A percentile compares a stretch with the other conserved stretches of the same genome.
These are phyloP conservation scores for Chromobotia macracanthus DNA, from an alignment of 2,797 vertebrate species.

Conservation along the genomic window DNA sequence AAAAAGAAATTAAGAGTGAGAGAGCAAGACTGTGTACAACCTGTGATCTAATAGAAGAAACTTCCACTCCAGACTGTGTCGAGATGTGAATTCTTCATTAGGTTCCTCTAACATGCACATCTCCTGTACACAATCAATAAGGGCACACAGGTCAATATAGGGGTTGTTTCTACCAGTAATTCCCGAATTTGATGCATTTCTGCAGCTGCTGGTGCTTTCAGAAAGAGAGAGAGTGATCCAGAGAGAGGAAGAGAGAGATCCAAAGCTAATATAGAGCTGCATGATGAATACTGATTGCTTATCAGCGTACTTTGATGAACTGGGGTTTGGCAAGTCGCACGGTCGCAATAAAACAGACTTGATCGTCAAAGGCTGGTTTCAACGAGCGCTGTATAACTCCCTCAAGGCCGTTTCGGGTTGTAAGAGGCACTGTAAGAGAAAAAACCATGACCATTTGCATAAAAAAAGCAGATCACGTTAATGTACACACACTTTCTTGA, in stretches of 20 bases:
- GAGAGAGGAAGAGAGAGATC: too few relatives aligned
- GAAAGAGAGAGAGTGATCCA: not conserved
- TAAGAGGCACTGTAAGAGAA: constrained; percentile 81
- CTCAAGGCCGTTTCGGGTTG: constrained; percentile 91
- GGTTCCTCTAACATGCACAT: constrained; percentile 97
- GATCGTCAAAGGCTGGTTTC: constrained; percentile 88
- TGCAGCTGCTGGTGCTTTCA: not conserved
- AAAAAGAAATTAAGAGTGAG: too few relatives aligned
- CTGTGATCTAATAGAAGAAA: constrained; percentile 98
- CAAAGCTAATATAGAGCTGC: constrained; percentile 4
- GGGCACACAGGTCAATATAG: not conserved
- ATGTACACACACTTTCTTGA: not conserved
- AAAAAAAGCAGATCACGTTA: not conserved
- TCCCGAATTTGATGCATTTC: not conserved
- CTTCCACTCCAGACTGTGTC: constrained; percentile 99
- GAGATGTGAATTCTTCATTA: constrained; percentile 96
- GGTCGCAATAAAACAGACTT: constrained; percentile 97
- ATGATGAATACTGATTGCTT: constrained; percentile 11
- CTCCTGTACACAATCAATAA: constrained; percentile 78
- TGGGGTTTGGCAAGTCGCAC: constrained; percentile 94
- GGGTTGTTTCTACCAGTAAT: not conserved
- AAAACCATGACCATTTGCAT: constrained; percentile 19
- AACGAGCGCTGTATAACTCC: constrained; percentile 90
- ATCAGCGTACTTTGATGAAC: constrained; percentile 89
- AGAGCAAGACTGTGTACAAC: constrained; percentile 67